Base-by-base conservation (phyloP, 1,140 invertebrate species). In the Drosophila willistoni region DNA sequence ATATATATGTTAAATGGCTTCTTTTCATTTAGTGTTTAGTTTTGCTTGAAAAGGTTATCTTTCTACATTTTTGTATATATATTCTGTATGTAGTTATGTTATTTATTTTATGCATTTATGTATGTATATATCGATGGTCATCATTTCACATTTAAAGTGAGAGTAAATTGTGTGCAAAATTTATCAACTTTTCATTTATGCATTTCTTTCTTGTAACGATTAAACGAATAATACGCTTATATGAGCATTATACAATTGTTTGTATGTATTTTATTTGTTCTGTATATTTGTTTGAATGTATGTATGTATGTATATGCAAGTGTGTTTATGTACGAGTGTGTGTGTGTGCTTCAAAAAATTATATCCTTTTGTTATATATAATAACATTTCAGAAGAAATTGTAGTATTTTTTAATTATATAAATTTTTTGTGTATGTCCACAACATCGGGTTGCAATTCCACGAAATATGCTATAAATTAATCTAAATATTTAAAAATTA, bases 81-180 rank as follows among this genome's bases (percentile, higher is more conserved):
- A 68, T 75, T 67, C 65, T 63, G 39, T 54, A 61, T 73, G 61
- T 56, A 33, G 59, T 33, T 57, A 41, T 51, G 17, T 22, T 67
- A 13, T 69, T 33, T 66, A 29, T 64, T 42, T 55, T 72, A 42
- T 60, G 29, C 29, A 29, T 64, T 19, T 68, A 62, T 81, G 68
- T 87, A 71, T 82, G 79, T 68, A 73, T 86, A 87, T 83, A 87
- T 86, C 83, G 83, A 87, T 86, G 83, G 83, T 86, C 83, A 87
- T 61, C 83, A 89, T 86, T 86, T 86, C 83, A 72, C 79, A 71
- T 89, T 84, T 75, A 71, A 85, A 84, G 80, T 89, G 77, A 65
- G 68, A 55, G 76, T 71, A 64, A 60, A 73, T 74, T 84, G 84
- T 64, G 19, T 81, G 62, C 64, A 69, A 68, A 71, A 78, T 74